Evolutionary conservation across 1,140 invertebrate species (phyloP), one percentile per base, ranked within the genome.

Genomic region (Venustaconcha ellipsiformis): DNA sequence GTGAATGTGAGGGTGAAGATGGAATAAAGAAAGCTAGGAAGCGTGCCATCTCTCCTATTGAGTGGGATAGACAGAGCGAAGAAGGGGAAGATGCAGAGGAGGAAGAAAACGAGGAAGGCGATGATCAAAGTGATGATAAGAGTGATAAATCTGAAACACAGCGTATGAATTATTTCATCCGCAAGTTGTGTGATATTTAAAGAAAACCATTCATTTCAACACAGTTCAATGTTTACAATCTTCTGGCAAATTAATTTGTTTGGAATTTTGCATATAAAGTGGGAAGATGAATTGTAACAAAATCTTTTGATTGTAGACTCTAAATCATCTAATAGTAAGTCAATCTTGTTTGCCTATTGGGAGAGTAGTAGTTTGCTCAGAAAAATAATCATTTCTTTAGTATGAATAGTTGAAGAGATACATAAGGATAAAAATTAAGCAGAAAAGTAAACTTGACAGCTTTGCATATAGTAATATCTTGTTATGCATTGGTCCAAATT

Each of bases 1-100:
- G 78, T 59, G 72, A 71, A 70, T 78, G 70, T 30, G 58, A 20
- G 18, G 72, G 77, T 58, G 79, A 72, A 66, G 83, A 83, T 55
- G 78, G 74, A 60, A 81, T 78, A 20, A 83, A 85, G 64, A 74
- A 68, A 12, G 82, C 80, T 11, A 82, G 81, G 67, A 76, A 84
- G 70, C 73, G 79, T 14, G 86, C 78, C 14, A 89, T 89, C 58
- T 89, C 88, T 14, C 88, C 88, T 8, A 88, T 89, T 68, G 81
- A 88, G 57, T 89, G 88, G 88, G 85, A 86, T 70, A 72, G 80
- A 57, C 80, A 78, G 23, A 82, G 79, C 75, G 85, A 85, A 57
- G 82, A 80, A 14, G 75, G 78, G 37, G 75, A 71, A 17, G 80
- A 80, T n/a, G 82, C 70, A 30, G 78, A 80, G n/a, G 80, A 80